A percentile compares a stretch with the other conserved stretches of the same genome.
Conservation (phyloP, 2,888 invertebrate species). For the Drosophila dives region DNA sequence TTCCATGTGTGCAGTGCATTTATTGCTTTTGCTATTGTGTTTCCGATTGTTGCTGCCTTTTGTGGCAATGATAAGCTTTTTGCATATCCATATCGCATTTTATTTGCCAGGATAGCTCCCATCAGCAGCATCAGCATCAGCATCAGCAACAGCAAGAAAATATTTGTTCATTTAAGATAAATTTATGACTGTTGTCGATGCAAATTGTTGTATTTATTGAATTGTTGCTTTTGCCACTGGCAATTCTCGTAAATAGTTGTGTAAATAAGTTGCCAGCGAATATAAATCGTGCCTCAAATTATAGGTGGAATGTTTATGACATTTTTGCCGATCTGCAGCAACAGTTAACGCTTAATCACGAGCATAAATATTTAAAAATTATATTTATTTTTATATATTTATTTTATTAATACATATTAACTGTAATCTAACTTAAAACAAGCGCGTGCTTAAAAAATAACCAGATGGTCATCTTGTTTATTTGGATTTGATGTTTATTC, state of each 20-base stretch:
- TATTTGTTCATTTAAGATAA: constrained; percentile 80
- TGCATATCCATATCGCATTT: constrained; percentile 59
- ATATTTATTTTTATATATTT: background rate
- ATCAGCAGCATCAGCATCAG: constrained; percentile 8
- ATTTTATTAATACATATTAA: background rate
- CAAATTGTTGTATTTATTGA: constrained; percentile 79
- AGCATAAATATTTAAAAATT: constrained; percentile 66
- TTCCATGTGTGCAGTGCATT: constrained; percentile 37
- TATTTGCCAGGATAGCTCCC: constrained; percentile 64
- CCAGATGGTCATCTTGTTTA: background rate
- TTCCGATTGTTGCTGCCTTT: constrained; percentile 52
- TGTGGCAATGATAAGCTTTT: constrained; percentile 75
- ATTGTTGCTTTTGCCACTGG: constrained; percentile 57
- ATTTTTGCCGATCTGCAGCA: constrained; percentile 30
- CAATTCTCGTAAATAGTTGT: constrained; percentile 68
- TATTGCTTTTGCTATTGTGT: constrained; percentile 33
- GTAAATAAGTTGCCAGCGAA: constrained; percentile 67
- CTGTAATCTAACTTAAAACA: background rate
- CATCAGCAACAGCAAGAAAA: constrained; percentile 66
- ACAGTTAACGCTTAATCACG: constrained; percentile 60
- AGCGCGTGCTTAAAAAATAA: background rate
- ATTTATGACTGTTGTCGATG: constrained; percentile 77
- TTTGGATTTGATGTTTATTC: background rate
- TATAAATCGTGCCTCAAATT: constrained; percentile 64
- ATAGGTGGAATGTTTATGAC: constrained; percentile 61